Base-by-base conservation (phyloP, 2,113 vertebrate species). In the Phoxinus phoxinus region DNA sequence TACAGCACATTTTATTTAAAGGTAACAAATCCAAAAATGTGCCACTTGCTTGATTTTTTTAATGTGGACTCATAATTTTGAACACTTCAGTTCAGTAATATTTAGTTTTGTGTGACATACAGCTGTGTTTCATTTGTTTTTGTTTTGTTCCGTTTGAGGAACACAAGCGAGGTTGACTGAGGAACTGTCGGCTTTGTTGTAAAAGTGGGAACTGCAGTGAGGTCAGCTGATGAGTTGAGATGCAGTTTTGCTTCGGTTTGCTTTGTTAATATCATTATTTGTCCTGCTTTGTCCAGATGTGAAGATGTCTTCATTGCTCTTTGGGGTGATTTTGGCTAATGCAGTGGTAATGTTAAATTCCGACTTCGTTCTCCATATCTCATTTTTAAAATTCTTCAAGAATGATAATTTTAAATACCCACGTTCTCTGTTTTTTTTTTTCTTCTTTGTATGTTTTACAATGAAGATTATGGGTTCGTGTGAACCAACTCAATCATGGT, bases 391-490 rank as follows among this genome's bases (percentile, higher is more conserved):
- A 35, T 65, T 25, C 21, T 25, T 35, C 25, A 78, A 15, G 23
- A 8, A 46, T 1, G 21, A 15, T 30, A 6, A 41, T 69, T 25
- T 30, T 15, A 30, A 35, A 48, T 32, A 69, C 5, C 7, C 2
- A 56, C 0, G 2, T 23, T 56, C 13, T 19, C 53, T 32, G 37
- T 17, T 21, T 8, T 35, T 76, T 46, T 11, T 30, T 81, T 46
- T 11, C n/a, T 81, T 61, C 13, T 56, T 4, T 32, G 32, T 6
- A 67, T 82, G 85, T 0, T 89, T 85, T 78, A 12, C 86, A 44
- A 51, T 91, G 23, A 27, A 95, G 94, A 90, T 90, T 63, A 76
- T 86, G 21, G 90, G 92, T 88, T n/a, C 75, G 44, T 84, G 89
- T 81, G 93, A 93, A 86, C 91, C 92, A 21, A 91, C 90, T 37